Percentiles rank a stretch among this genome's conserved stretches.
phyloP scores from a whole-genome alignment of 2,113 vertebrate genomes.

The Ploceus nigricollis region DNA sequence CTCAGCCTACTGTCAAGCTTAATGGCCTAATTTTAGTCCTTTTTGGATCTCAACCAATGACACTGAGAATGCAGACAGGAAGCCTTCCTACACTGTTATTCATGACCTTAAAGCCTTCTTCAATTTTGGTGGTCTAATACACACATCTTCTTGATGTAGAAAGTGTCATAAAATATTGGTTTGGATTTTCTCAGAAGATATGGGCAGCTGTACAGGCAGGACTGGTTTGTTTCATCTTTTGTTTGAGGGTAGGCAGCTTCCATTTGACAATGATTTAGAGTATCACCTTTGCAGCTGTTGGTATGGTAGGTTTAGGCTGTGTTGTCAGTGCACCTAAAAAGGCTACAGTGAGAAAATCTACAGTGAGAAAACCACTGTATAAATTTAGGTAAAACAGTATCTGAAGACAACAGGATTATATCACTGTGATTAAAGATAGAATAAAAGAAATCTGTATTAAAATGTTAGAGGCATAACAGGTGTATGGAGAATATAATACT shows the following conservation, averaged over 20 bases:
- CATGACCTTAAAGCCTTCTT: not conserved
- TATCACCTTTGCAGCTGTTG: not conserved
- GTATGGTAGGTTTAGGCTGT: not conserved
- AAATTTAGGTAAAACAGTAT: not conserved
- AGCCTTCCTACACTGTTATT: not conserved
- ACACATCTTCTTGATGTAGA: not conserved
- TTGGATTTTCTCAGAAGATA: not conserved
- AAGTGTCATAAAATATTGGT: not conserved
- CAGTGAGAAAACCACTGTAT: not conserved
- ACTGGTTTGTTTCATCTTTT: not conserved
- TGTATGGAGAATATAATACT: not conserved
- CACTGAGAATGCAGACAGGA: not conserved
- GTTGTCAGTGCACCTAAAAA: not conserved
- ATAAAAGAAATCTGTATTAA: not conserved
- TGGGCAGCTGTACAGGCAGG: not conserved
- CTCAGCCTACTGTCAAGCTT: not conserved
- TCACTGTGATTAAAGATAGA: not conserved
- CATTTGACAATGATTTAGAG: not conserved
- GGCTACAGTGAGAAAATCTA: not conserved
- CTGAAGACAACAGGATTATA: not conserved
- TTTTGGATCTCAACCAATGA: not conserved
- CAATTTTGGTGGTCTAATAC: not conserved
- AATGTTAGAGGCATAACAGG: not conserved
- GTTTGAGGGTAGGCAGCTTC: not conserved
- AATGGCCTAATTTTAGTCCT: not conserved